Evolutionary conservation across 2,113 vertebrate genomes (phyloP).

Genomic region (Centropus bengalensis): DNA sequence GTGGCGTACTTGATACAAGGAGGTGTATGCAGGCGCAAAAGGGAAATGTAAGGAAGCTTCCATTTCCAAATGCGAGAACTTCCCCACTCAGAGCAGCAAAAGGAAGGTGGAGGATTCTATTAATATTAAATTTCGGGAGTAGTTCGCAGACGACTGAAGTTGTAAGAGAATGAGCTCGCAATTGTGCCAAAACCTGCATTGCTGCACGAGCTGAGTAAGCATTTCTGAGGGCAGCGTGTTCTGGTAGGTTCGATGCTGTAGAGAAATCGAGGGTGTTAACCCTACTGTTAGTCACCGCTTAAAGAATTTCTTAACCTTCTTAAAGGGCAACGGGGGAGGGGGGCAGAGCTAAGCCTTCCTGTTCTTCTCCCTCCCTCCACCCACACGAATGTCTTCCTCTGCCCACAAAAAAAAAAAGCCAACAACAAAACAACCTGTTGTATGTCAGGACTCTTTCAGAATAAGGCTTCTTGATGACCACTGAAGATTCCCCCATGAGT

Average conservation of each 20-base stretch:
- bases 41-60: neutral
- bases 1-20: neutral
- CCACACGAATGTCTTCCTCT: constrained; percentile 13
- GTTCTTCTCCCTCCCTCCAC: neutral
- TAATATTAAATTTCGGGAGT: neutral
- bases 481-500: neutral
- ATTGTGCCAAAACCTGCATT: neutral
- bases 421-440: neutral
- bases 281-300: constrained; percentile 39
- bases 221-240: constrained; percentile 2
- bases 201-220: neutral
- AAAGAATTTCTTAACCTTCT: constrained; percentile 54
- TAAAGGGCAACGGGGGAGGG: neutral
- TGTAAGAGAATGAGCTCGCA: neutral
- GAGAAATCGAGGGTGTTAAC: constrained; percentile 30
- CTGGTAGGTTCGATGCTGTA: neutral
- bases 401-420: neutral
- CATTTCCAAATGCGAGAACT: neutral
- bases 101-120: neutral
- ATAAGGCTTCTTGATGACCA: constrained; percentile 49
- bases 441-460: constrained; percentile 35
- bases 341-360: constrained; percentile 36
- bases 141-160: neutral
- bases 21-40: neutral
- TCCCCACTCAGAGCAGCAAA: neutral